Evolutionary conservation across 2,113 vertebrate species (phyloP), one percentile per base, ranked within the genome.

Genomic region (Tylochromis polylepis): DNA sequence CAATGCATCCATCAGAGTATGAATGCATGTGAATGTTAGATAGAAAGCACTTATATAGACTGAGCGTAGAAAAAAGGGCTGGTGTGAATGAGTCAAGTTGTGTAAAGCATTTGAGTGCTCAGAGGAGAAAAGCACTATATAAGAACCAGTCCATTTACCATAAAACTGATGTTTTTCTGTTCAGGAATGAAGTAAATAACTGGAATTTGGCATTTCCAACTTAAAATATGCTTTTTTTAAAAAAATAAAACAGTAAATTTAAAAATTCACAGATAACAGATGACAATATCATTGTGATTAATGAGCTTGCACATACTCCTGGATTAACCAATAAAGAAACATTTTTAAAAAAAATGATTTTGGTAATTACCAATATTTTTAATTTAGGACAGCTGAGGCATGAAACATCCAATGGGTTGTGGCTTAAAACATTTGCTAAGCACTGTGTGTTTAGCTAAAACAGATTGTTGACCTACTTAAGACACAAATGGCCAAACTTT

Each of bases 301-400:
- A 70, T 4, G n/a, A 24, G 12, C 9, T 43, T 43, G 36, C 12
- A 24, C 38, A 43, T 24, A 70, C 8, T 15, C 12, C 1, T 43
- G 65, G 65, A 70, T 70, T 70, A 70, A 70, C 38, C n/a, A 24
- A 6, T 16, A 27, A n/a, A 70, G 65, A 43, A 43, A 43, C 15
- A 16, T 24, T 62, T 29, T 0, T 0, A 0, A 2, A 67, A 2
- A 67, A 67, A 41, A 22, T 67, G 4, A 15, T 43, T 70, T 43
- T 70, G 38, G 15, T 70, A 43, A 43, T 53, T 53, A 53, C 18
- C 15, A 20, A 1, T 43, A 27, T 43, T 46, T 5, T 10, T 70
- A 27, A 43, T 1, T 72, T 1, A 11, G 22, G 22, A 16, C 65
- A 72, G 38, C 65, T 11, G 22, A 14, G 41, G 15, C 22, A 72